Evolutionary conservation across 1,140 invertebrate species (phyloP).

Genomic region (Coenobita brevimanus): DNA sequence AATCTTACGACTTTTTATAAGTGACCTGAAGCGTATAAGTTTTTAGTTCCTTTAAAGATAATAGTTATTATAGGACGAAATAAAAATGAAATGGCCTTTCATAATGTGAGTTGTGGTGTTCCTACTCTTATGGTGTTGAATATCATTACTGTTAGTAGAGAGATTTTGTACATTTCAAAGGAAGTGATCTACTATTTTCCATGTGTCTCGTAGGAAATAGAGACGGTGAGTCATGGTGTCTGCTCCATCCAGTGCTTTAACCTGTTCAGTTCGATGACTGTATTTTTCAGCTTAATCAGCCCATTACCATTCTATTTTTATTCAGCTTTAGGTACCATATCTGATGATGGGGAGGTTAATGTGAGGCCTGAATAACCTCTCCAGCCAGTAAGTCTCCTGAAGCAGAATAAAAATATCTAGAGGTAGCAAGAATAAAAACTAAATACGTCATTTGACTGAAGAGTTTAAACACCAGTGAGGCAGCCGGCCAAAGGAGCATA

Average conservation of each 20-base stretch:
- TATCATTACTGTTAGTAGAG: not conserved
- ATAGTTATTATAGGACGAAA: not conserved
- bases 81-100: slow-evolving; percentile 35
- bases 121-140: slow-evolving; percentile 40
- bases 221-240: not conserved
- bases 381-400: too few species aligned
- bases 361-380: too few species aligned
- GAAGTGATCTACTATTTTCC: slow-evolving; percentile 37
- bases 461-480: too few species aligned
- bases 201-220: slow-evolving; percentile 18
- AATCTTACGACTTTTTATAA: slow-evolving; percentile 9
- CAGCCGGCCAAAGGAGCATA: too few species aligned
- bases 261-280: too few species aligned
- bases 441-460: too few species aligned
- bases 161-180: slow-evolving; percentile 35
- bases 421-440: too few species aligned
- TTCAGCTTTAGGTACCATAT: too few species aligned
- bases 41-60: slow-evolving; percentile 40
- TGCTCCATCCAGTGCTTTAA: not conserved
- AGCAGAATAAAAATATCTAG: too few species aligned
- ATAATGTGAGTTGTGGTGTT: slow-evolving; percentile 39
- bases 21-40: slow-evolving; percentile 28
- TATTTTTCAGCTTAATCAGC: too few species aligned
- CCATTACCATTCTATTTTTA: too few species aligned
- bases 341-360: too few species aligned